Percentiles rank a stretch among this genome's conserved stretches.
Evolutionary conservation across 2,113 vertebrate species (phyloP).

Genomic region (Clinocottus analis): DNA sequence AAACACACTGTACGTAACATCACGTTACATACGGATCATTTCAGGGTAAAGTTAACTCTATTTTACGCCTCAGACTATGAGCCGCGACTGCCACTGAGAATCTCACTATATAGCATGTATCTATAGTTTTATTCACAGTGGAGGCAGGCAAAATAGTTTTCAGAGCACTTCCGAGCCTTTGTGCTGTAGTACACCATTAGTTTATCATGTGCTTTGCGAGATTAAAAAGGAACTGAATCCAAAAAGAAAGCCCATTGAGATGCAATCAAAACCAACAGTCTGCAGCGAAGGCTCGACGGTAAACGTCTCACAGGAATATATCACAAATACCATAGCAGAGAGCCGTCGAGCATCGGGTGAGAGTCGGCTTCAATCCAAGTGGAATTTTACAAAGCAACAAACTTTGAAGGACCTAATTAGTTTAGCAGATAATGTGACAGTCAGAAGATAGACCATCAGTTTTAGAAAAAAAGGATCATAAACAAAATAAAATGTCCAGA

Average conservation of each 20-base stretch:
- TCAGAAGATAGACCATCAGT: conserved; percentile 62
- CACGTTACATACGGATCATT: conserved; percentile 25
- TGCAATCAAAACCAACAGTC: conserved; percentile 66
- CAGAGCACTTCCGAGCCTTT: conserved; percentile 33
- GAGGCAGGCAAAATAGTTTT: conserved; percentile 43
- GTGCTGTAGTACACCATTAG: conserved; percentile 29
- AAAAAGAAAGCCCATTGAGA: conserved; percentile 66
- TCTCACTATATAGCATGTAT: conserved; percentile 43
- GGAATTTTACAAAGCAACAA: conserved; percentile 60
- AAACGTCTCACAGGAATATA: conserved; percentile 55
- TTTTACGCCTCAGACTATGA: conserved; percentile 8
- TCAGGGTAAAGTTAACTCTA: conserved; percentile 16
- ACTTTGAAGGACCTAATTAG: conserved; percentile 59
- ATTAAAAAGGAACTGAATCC: conserved; percentile 62
- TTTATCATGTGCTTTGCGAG: conserved; percentile 40
- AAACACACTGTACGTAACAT: conserved; percentile 9
- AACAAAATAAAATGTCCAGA: conserved; percentile 1
- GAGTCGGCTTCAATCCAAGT: conserved; percentile 54
- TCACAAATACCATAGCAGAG: conserved; percentile 42
- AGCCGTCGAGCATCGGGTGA: conserved; percentile 22
- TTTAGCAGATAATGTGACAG: conserved; percentile 41
- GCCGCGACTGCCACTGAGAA: neutral
- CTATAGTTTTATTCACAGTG: conserved; percentile 43
- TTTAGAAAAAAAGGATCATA: conserved; percentile 27
- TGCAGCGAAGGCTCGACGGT: conserved; percentile 56